These are phyloP conservation scores for Trichopria drosophilae DNA, from an alignment of 2,888 invertebrate genomes.

Conservation along the genomic window DNA sequence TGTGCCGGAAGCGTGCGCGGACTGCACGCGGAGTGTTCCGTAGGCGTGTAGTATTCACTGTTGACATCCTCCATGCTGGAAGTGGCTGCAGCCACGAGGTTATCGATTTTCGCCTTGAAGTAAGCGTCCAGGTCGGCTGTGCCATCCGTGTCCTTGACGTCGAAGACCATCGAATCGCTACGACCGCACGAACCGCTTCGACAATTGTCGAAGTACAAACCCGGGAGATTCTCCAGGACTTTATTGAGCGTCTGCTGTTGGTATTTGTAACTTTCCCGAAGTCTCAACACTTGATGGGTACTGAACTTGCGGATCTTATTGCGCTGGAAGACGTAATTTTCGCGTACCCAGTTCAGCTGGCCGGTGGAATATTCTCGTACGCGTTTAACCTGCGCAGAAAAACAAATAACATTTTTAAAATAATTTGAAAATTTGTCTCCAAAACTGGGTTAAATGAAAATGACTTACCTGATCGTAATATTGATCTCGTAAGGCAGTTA, in stretches of 20 bases:
- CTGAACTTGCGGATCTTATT: constrained; percentile 94
- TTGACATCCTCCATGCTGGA: constrained; percentile 63
- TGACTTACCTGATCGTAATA: constrained; percentile 83
- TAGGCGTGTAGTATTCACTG: constrained; percentile 79
- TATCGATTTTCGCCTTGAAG: constrained; percentile 69
- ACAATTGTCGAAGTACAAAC: constrained; percentile 90
- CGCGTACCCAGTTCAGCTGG: constrained; percentile 90
- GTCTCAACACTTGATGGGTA: constrained; percentile 83
- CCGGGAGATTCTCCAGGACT: constrained; percentile 88
- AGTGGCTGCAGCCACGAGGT: constrained; percentile 63
- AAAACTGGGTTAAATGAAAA: neutral
- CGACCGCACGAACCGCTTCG: constrained; percentile 77
- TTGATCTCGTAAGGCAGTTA: constrained; percentile 84
- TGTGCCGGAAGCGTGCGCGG: constrained; percentile 45
- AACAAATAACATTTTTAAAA: constrained; percentile 14
- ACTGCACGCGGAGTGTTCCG: constrained; percentile 66
- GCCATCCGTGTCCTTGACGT: constrained; percentile 61
- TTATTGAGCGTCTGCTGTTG: constrained; percentile 95
- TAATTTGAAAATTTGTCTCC: constrained; percentile 3
- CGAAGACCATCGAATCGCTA: constrained; percentile 75
- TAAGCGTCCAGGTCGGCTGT: constrained; percentile 69
- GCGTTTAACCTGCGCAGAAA: constrained; percentile 73
- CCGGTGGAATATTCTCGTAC: constrained; percentile 90
- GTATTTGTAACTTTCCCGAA: constrained; percentile 92
- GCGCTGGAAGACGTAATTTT: constrained; percentile 93